These are phyloP conservation scores for Corythornis vintsioides DNA, from an alignment of 2,113 vertebrate species.

Conservation along the genomic window DNA sequence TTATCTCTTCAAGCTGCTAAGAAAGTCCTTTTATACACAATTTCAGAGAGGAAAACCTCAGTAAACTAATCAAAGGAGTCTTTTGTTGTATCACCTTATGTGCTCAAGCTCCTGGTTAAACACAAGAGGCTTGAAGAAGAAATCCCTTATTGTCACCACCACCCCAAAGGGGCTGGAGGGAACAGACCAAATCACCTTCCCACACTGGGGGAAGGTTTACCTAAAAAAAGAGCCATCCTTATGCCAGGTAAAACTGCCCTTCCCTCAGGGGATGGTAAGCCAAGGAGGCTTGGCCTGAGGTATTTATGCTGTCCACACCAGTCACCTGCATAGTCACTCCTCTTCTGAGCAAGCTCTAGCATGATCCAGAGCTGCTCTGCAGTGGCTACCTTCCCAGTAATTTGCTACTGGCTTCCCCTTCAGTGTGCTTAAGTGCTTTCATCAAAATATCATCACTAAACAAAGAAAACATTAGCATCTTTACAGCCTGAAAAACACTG, in stretches of 20 bases:
- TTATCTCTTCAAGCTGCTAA: not conserved
- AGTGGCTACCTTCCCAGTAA: not conserved
- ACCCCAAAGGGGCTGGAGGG: not conserved
- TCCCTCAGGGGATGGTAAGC: not conserved
- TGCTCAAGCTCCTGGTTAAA: not conserved
- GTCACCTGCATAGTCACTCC: not conserved
- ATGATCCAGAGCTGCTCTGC: not conserved
- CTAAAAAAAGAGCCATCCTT: not conserved
- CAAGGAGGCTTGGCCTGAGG: not conserved
- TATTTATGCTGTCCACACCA: not conserved
- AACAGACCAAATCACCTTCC: not conserved
- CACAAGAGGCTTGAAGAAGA: fast-evolving
- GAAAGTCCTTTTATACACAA: not conserved
- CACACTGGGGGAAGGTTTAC: not conserved
- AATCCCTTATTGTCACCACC: not conserved
- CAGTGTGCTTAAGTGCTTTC: not conserved
- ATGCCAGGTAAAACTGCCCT: not conserved
- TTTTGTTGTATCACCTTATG: not conserved
- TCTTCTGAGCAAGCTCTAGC: not conserved
- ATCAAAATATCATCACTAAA: not conserved
- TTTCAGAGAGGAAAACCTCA: not conserved
- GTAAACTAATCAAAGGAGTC: not conserved
- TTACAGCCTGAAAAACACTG: not conserved
- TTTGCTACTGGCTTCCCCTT: not conserved
- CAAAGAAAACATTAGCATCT: not conserved